Base-by-base conservation (phyloP, 1,140 invertebrate species). In the Ladona fulva region DNA sequence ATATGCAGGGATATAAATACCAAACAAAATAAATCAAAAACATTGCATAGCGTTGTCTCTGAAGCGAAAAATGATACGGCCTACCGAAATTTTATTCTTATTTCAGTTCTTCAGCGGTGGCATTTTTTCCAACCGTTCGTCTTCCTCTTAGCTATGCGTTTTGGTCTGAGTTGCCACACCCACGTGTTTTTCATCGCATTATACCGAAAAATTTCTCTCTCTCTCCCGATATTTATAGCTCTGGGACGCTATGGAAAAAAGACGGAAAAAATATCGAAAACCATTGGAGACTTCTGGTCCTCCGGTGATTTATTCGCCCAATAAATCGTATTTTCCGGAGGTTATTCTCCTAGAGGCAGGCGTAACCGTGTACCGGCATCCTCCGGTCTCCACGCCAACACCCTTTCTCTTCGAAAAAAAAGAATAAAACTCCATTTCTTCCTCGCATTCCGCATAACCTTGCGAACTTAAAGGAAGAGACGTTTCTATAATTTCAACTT, bases 281-380 rank as follows among this genome's bases (percentile, higher is more conserved):
- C 52, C 52, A 66, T 66, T 22, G 52, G 52, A 66, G 52, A 66
- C 52, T 66, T 66, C 52, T 66, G 52, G 14, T 66, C 52, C 52
- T 66, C 52, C 52, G 16, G 52, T 66, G 52, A 66, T 66, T 66
- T 66, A 66, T 66, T 16, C n/a, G 52, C 16, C 52, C 52, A 66
- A 66, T 66, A 66, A 66, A 66, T 66, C 52, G 52, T 66, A 37
- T 37, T 66, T 66, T 66, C n/a, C 52, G 52, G n/a, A 66, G 52
- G 29, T 37, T 37, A 66, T 66, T 22, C 52, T 66, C 52, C 52
- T 66, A 12, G 52, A 66, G 52, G 52, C 52, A 66, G 52, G 29
- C 29, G 29, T 37, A 37, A 37, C 29, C 29, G 29, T 37, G 29
- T 37, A 37, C 8, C n/a, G n/a, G n/a, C n/a, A n/a, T n/a, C n/a